Evolutionary conservation across 2,888 invertebrate species (phyloP), one percentile per base, ranked within the genome.

Genomic region (Agrilus biguttatus): DNA sequence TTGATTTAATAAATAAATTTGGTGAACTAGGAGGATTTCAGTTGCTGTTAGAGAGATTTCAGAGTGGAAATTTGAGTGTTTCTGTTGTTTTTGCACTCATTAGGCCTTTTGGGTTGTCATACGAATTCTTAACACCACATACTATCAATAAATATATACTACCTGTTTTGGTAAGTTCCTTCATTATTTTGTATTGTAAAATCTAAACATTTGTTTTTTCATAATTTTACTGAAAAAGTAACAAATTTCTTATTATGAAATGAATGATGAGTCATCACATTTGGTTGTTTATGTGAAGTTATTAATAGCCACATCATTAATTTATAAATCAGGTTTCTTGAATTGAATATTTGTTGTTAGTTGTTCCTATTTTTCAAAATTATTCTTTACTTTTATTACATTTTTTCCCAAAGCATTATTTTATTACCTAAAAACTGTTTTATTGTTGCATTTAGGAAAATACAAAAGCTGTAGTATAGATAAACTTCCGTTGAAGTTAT

Each of bases 1-100:
- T 95, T 47, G 93, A 96, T 73, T 75, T 96, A 50, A 85, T 96
- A 48, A 96, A 96, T 74, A 76, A 75, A 74, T 96, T 95, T 69
- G 96, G 95, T 12, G 79, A 81, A 60, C 70, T 87, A 46, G 84
- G 84, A 45, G 96, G 96, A 45, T 96, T 96, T 67, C 79, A 88
- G 56, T 82, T 83, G 60, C 68, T 92, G 47, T 69, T 85, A 43
- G 84, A 88, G 57, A 73, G 90, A 53, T 91, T 92, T 69, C 83
- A 87, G 66, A 73, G 73, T 53, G 84, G 83, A 40, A 75, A 76
- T 56, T 67, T 89, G 51, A 79, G 80, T 46, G 77, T 89, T 49
- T 80, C 83, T 43, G 74, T 87, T 46, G 83, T 88, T 50, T 80
- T 82, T 63, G 81, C 84, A 52, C 72, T 95, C 48, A 70, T 95